These are phyloP conservation scores for Pogonomyrmex californicus DNA, from an alignment of 1,140 invertebrate genomes.

Conservation along the genomic window DNA sequence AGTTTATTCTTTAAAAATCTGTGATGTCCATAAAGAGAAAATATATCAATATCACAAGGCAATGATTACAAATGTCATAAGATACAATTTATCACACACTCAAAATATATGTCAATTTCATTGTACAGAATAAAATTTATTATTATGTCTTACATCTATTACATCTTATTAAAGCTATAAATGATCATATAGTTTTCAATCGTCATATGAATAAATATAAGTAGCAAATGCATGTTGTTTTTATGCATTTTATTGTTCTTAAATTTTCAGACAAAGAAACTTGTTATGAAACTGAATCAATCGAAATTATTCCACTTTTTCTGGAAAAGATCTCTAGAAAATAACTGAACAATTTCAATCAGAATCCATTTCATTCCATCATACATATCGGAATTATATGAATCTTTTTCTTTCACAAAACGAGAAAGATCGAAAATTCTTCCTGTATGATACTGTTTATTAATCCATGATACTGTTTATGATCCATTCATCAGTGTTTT, in stretches of 20 bases:
- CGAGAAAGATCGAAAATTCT: not conserved
- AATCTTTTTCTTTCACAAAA: too few relatives aligned
- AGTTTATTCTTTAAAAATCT: not conserved
- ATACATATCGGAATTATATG: too few relatives aligned
- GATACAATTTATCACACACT: not conserved
- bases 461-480: too few relatives aligned
- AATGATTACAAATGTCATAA: too few relatives aligned
- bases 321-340: too few relatives aligned
- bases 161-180: conserved; percentile 2
- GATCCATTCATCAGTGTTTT: not conserved
- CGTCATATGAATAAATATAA: not conserved
- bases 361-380: too few relatives aligned
- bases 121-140: conserved; percentile 17
- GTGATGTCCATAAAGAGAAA: not conserved
- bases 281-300: too few relatives aligned
- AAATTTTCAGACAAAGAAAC: not conserved
- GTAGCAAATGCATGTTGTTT: too few relatives aligned
- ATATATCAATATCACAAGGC: not conserved
- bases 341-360: too few relatives aligned
- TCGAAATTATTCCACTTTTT: too few relatives aligned
- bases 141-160: not conserved
- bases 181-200: not conserved
- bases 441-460: too few relatives aligned
- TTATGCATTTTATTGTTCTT: not conserved
- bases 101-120: not conserved